Conservation (phyloP, 2,888 invertebrate species). For the Morinoia aosen region DNA sequence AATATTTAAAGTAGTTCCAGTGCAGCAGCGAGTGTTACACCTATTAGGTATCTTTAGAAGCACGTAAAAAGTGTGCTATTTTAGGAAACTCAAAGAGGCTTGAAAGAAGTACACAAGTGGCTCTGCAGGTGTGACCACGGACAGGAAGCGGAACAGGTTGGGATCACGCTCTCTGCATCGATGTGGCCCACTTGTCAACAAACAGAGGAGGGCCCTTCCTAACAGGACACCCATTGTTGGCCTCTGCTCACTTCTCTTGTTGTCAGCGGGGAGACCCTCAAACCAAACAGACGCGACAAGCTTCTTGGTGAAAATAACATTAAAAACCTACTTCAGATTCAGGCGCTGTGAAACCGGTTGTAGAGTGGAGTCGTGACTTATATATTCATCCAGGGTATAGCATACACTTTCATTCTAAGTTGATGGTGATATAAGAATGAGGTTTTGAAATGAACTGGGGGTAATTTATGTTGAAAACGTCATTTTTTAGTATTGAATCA, state of each 20-base stretch:
- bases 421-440: neutral
- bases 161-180: neutral
- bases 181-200: constrained; percentile 15
- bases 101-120: neutral
- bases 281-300: neutral
- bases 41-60: neutral
- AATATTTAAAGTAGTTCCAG: neutral
- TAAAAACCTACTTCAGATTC: neutral
- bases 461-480: neutral
- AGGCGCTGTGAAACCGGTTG: neutral
- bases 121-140: neutral
- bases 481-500: neutral
- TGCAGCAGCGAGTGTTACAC: neutral
- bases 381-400: neutral
- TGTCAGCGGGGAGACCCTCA: neutral
- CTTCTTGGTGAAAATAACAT: neutral
- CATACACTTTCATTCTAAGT: neutral
- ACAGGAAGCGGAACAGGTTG: constrained; percentile 21
- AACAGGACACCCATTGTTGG: constrained; percentile 42
- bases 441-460: neutral
- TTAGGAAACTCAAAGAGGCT: neutral
- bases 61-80: neutral
- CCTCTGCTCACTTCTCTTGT: neutral
- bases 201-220: neutral
- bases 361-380: neutral